These are phyloP conservation scores for Malacoraja senta DNA, from an alignment of 2,797 vertebrate genomes.

Conservation along the genomic window DNA sequence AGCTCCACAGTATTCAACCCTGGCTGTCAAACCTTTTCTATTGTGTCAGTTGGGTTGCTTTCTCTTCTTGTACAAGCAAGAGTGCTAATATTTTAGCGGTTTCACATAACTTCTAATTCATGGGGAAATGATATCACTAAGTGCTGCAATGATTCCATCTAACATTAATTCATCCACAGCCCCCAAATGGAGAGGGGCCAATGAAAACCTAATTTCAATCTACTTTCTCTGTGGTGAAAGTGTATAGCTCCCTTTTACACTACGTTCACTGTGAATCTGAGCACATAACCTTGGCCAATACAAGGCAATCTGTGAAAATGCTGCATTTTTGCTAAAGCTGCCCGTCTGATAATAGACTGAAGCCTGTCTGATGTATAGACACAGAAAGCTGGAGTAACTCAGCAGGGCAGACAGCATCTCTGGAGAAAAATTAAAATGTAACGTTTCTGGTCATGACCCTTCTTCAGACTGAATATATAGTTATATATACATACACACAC, in stretches of 20 bases:
- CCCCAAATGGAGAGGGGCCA: neutral
- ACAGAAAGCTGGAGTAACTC: too few species aligned
- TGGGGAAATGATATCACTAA: neutral
- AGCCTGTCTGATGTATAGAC: too few species aligned
- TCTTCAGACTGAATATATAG: too few species aligned
- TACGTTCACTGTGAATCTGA: neutral
- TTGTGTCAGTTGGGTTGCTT: neutral
- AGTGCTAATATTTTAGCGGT: neutral
- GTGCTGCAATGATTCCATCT: neutral
- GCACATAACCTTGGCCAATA: neutral
- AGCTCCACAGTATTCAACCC: neutral
- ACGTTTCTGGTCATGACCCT: too few species aligned
- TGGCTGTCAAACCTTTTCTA: neutral
- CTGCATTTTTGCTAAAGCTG: neutral
- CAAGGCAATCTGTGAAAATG: neutral
- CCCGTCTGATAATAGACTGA: too few species aligned
- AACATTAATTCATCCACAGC: neutral
- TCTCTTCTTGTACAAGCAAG: neutral
- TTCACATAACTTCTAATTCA: neutral
- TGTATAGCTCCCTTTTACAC: neutral
- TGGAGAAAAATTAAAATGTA: too few species aligned
- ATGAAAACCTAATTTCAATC: neutral
- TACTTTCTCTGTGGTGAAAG: neutral
- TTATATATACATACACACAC: too few species aligned
- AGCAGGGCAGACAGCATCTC: too few species aligned